Evolutionary conservation across 2,888 invertebrate genomes (phyloP).

Genomic region (Drosophila demipolita): DNA sequence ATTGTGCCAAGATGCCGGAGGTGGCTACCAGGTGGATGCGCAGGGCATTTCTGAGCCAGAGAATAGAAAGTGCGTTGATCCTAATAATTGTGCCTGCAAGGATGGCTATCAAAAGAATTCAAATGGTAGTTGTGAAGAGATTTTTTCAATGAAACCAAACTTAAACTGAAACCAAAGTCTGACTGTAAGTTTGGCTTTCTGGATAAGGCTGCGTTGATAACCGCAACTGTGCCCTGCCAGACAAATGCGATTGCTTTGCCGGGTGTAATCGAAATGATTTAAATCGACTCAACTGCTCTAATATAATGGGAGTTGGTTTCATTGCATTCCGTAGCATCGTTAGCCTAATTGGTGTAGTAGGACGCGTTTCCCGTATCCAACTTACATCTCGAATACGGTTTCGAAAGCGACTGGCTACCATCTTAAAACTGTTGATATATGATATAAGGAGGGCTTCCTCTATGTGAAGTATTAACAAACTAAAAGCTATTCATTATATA

Average conservation of each 20-base stretch:
- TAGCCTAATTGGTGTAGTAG: background rate
- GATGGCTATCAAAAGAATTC: constrained; percentile 8
- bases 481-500: background rate
- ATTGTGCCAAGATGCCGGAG: constrained; percentile 13
- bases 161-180: constrained; percentile 20
- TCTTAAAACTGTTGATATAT: background rate
- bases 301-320: background rate
- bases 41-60: constrained; percentile 11
- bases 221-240: constrained; percentile 40
- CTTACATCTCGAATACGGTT: background rate
- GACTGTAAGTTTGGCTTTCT: constrained; percentile 22
- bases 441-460: constrained; percentile 24
- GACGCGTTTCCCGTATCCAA: background rate
- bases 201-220: constrained; percentile 37
- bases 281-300: constrained; percentile 21
- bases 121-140: background rate
- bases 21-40: background rate
- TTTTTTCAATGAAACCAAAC: background rate
- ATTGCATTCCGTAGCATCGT: background rate
- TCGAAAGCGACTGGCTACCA: background rate
- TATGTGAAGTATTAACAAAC: background rate
- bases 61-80: constrained; percentile 1
- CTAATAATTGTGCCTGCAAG: constrained; percentile 5
- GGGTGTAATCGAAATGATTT: constrained; percentile 14
- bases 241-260: constrained; percentile 17